Conservation (phyloP, 2,888 invertebrate species). For the Belgica antarctica region DNA sequence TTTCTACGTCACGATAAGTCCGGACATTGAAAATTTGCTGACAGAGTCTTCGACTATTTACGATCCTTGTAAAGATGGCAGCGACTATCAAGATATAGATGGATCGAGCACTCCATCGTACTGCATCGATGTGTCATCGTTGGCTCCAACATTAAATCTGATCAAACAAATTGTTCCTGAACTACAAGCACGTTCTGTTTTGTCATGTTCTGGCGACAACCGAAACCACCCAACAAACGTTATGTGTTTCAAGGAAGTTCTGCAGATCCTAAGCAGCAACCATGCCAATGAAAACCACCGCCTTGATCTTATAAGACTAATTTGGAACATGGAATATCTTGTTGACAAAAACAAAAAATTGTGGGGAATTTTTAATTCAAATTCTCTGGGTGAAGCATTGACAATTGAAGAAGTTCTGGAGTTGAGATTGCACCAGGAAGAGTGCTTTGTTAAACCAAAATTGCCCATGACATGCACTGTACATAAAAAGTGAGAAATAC, state of each 20-base stretch:
- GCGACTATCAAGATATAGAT: constrained; percentile 57
- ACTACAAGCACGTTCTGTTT: constrained; percentile 61
- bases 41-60: constrained; percentile 46
- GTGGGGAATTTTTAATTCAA: constrained; percentile 69
- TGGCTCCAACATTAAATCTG: constrained; percentile 63
- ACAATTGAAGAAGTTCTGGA: constrained; percentile 56
- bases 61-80: constrained; percentile 62
- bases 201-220: constrained; percentile 59
- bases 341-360: constrained; percentile 67
- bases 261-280: neutral
- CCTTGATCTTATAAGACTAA: constrained; percentile 51
- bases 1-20: constrained; percentile 63
- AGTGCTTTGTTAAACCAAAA: constrained; percentile 51
- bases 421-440: constrained; percentile 47
- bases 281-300: too few species aligned
- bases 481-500: too few species aligned
- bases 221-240: neutral
- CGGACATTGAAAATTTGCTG: constrained; percentile 51
- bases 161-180: constrained; percentile 65
- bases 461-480: constrained; percentile 52
- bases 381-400: constrained; percentile 54
- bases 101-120: constrained; percentile 59
- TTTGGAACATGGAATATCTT: constrained; percentile 67
- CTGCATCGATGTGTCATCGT: constrained; percentile 65
- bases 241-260: constrained; percentile 16